A percentile compares a stretch with the other conserved stretches of the same genome.
Evolutionary conservation across 2,888 invertebrate genomes (phyloP).

Genomic region (Ormyrus pomaceus): DNA sequence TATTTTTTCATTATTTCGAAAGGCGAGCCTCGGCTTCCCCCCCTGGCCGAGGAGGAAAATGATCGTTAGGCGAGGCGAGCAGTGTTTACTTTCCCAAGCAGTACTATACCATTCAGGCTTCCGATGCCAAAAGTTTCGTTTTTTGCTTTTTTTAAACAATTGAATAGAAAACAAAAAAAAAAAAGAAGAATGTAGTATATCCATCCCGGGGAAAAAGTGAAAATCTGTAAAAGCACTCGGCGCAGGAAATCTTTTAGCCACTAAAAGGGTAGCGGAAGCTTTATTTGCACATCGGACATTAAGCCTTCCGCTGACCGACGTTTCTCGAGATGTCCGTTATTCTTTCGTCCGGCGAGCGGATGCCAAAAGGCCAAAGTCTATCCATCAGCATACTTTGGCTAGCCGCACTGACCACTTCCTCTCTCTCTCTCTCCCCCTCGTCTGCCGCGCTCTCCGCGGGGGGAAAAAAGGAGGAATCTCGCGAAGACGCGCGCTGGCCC

Average conservation of each 20-base stretch:
- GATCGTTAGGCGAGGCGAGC: no score
- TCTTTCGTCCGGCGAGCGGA: constrained; percentile 35
- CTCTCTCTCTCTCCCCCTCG: not conserved
- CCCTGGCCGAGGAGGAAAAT: no score
- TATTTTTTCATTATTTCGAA: not conserved
- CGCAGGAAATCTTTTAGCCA: constrained; percentile 32
- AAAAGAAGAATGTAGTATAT: no score
- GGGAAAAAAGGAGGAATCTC: no score
- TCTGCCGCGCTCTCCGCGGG: not conserved
- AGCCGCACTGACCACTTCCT: constrained; percentile 39
- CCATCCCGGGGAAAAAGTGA: not conserved
- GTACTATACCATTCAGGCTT: no score
- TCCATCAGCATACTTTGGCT: constrained; percentile 45
- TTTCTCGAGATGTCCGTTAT: constrained; percentile 47
- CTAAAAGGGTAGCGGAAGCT: constrained; percentile 40
- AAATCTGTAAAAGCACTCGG: constrained; percentile 37
- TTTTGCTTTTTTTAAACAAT: not conserved
- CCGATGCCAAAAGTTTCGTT: not conserved
- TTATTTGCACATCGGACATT: constrained; percentile 49
- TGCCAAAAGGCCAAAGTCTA: constrained; percentile 48
- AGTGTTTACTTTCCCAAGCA: no score
- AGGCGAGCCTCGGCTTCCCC: not conserved
- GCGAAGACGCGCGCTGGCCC: not conserved
- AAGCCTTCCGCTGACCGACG: constrained; percentile 53
- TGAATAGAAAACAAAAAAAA: not conserved